Evolutionary conservation across 2,888 invertebrate genomes (phyloP).

Genomic region (Sericinus montela): DNA sequence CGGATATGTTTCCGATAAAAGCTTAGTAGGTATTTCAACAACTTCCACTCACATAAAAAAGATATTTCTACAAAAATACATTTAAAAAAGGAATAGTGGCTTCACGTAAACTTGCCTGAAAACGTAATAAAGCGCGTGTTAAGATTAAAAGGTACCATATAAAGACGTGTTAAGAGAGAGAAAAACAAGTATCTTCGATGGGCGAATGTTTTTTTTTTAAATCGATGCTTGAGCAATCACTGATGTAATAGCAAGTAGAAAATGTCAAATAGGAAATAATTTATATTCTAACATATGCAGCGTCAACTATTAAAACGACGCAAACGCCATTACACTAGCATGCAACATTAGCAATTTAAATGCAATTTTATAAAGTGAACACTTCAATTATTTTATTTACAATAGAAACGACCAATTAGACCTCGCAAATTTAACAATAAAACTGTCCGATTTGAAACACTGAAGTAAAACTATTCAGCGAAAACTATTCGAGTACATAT

Average conservation of each 20-base stretch:
- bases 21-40: conserved; percentile 59
- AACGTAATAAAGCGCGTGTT: conserved; percentile 33
- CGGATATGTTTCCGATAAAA: conserved; percentile 77
- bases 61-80: conserved; percentile 47
- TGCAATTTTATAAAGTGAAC: conserved; percentile 74
- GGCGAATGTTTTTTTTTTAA: conserved; percentile 45
- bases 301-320: conserved; percentile 35
- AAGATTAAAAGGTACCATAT: conserved; percentile 9
- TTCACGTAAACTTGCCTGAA: conserved; percentile 46
- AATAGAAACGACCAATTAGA: conserved; percentile 45
- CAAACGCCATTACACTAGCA: conserved; percentile 51
- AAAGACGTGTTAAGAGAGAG: conserved; percentile 17
- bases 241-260: conserved; percentile 35
- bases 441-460: conserved; percentile 35
- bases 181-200: conserved; percentile 20
- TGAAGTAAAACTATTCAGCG: conserved; percentile 48
- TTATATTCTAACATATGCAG: conserved; percentile 19
- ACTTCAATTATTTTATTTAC: conserved; percentile 69
- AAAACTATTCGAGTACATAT: conserved; percentile 77
- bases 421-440: conserved; percentile 44
- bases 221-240: conserved; percentile 70
- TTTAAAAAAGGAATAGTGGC: conserved; percentile 55
- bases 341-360: conserved; percentile 73
- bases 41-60: conserved; percentile 34
- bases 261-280: conserved; percentile 22